phyloP scores from a whole-genome alignment of 2,888 invertebrate species.

The Tyria jacobaeae region DNA sequence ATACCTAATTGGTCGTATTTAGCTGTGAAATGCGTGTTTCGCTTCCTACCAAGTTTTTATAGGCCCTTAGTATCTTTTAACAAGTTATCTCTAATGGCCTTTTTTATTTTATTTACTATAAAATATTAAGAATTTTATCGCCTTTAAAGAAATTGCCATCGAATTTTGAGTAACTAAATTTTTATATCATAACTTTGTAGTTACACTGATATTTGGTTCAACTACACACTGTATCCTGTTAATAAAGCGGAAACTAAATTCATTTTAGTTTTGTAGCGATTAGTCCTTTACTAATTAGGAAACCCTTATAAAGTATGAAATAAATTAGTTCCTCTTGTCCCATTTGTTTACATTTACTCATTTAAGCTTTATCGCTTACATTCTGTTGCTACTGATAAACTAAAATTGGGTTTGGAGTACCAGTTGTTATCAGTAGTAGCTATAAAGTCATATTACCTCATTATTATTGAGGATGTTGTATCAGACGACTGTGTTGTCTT shows the following conservation, averaged over 20 bases:
- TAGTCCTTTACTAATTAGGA: conserved; percentile 19
- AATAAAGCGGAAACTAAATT: conserved; percentile 10
- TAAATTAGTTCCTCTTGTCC: conserved; percentile 38
- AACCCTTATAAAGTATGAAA: conserved; percentile 40
- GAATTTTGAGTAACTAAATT: conserved; percentile 32
- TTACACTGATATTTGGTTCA: not conserved
- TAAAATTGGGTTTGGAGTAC: conserved; percentile 40
- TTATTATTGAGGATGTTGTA: conserved; percentile 35
- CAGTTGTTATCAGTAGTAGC: conserved; percentile 27
- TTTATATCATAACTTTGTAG: conserved; percentile 15
- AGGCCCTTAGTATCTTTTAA: conserved; percentile 24
- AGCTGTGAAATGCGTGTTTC: conserved; percentile 60
- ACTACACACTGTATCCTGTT: not conserved
- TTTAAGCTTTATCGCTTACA: conserved; percentile 45
- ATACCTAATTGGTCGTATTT: conserved; percentile 63
- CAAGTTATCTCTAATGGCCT: conserved; percentile 27
- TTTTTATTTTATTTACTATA: conserved; percentile 26
- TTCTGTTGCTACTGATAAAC: conserved; percentile 44
- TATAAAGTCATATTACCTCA: conserved; percentile 42
- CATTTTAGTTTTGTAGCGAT: conserved; percentile 4
- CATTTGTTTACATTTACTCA: conserved; percentile 40
- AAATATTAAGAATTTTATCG: conserved; percentile 34
- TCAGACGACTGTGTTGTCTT: conserved; percentile 11
- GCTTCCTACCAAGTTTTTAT: conserved; percentile 50
- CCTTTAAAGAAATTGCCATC: conserved; percentile 39